A percentile compares a stretch with the other conserved stretches of the same genome.
Evolutionary conservation across 2,888 invertebrate genomes (phyloP).

Genomic region (Xylocampa areola): DNA sequence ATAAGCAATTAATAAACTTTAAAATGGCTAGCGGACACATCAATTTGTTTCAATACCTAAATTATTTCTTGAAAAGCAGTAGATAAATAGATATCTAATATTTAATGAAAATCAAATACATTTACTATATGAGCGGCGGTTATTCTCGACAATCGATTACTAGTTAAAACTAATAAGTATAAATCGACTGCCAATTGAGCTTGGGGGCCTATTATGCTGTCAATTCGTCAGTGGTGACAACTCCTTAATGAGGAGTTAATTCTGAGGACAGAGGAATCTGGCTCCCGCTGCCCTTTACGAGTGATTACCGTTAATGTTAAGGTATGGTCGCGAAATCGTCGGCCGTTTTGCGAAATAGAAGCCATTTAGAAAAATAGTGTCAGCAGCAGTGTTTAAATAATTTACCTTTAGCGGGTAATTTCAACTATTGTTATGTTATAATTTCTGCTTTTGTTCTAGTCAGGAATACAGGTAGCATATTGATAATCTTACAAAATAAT

Average conservation of each 20-base stretch:
- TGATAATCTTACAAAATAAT: no score
- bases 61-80: conserved; percentile 13
- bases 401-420: no score
- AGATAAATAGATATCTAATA: neutral
- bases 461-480: no score
- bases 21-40: conserved; percentile 24
- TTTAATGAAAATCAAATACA: conserved; percentile 11
- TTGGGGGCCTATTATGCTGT: conserved; percentile 56
- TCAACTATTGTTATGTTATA: no score
- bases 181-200: conserved; percentile 48
- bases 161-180: conserved; percentile 48
- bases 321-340: conserved; percentile 44
- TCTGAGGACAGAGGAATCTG: conserved; percentile 52
- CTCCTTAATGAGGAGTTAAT: conserved; percentile 61
- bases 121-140: conserved; percentile 9
- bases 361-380: conserved; percentile 6
- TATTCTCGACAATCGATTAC: conserved; percentile 36
- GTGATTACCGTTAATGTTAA: conserved; percentile 37
- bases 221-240: conserved; percentile 56
- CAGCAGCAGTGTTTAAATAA: neutral
- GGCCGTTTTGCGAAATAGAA: conserved; percentile 22
- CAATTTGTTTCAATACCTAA: conserved; percentile 19
- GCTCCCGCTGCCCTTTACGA: conserved; percentile 43
- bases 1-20: conserved; percentile 32
- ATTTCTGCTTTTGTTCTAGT: no score